Conservation (phyloP, 2,797 vertebrate genomes). For the Lepus townsendii region DNA sequence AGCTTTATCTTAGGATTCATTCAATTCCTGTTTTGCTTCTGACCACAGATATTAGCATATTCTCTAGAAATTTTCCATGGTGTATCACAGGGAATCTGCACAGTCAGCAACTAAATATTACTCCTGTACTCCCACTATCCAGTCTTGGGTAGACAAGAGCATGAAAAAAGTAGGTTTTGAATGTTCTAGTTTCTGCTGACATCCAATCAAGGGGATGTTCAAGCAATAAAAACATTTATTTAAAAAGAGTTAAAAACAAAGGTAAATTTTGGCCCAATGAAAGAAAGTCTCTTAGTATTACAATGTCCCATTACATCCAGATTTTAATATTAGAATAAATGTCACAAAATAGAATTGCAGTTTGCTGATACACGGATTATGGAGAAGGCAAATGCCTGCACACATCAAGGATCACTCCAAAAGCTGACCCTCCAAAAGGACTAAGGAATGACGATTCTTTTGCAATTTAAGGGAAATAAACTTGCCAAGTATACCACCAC, state of each 20-base stretch:
- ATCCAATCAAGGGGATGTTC: neutral
- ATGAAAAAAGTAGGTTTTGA: neutral
- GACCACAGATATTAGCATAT: neutral
- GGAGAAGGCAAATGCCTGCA: neutral
- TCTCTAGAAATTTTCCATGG: neutral
- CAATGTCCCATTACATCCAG: neutral
- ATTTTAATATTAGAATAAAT: neutral
- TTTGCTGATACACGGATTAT: neutral
- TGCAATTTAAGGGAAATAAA: neutral
- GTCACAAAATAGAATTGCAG: neutral
- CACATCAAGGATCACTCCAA: neutral
- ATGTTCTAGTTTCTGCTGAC: neutral
- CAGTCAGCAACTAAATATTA: neutral
- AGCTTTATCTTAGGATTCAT: neutral
- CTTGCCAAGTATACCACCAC: neutral
- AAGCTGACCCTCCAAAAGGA: neutral
- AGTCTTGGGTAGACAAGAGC: neutral
- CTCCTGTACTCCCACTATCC: neutral
- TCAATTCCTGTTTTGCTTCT: neutral
- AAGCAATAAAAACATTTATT: conserved; percentile 19
- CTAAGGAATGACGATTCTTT: neutral
- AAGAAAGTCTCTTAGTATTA: neutral
- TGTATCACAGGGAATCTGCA: neutral
- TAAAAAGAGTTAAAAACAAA: conserved; percentile 30
- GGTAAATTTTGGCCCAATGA: neutral